Conservation (phyloP, 2,797 vertebrate genomes). For the Chelon auratus region DNA sequence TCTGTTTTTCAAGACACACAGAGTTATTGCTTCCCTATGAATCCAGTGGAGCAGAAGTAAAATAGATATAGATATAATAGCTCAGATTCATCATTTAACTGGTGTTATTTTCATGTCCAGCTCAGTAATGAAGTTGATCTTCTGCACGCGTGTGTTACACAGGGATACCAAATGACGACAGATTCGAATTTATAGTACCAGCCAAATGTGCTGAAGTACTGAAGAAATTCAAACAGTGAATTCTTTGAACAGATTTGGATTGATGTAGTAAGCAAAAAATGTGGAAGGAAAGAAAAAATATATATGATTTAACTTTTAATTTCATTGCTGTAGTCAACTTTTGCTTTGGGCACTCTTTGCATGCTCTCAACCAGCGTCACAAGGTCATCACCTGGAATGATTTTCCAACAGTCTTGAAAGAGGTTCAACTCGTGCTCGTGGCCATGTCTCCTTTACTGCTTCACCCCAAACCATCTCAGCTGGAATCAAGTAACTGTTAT, state of each 20-base stretch:
- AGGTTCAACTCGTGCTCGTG: background rate
- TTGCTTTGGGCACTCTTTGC: background rate
- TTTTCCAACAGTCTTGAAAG: background rate
- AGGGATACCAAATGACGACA: background rate
- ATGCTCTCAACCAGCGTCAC: background rate
- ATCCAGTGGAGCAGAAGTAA: background rate
- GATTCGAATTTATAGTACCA: background rate
- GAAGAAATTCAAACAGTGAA: background rate
- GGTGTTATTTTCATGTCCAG: background rate
- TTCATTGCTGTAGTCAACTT: background rate
- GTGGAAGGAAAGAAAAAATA: background rate
- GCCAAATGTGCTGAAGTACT: background rate
- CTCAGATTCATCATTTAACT: conserved; percentile 1
- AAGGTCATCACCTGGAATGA: background rate
- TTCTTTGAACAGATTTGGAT: no score
- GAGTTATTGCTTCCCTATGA: background rate
- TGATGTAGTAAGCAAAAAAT: background rate
- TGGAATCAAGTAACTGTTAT: background rate
- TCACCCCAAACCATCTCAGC: background rate
- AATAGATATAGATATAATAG: background rate
- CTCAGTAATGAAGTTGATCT: background rate
- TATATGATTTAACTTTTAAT: background rate
- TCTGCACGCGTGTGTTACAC: background rate
- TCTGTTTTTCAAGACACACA: conserved; percentile 10
- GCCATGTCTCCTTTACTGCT: background rate